phyloP scores from a whole-genome alignment of 2,888 invertebrate genomes.

The Oegoconia quadripuncta region DNA sequence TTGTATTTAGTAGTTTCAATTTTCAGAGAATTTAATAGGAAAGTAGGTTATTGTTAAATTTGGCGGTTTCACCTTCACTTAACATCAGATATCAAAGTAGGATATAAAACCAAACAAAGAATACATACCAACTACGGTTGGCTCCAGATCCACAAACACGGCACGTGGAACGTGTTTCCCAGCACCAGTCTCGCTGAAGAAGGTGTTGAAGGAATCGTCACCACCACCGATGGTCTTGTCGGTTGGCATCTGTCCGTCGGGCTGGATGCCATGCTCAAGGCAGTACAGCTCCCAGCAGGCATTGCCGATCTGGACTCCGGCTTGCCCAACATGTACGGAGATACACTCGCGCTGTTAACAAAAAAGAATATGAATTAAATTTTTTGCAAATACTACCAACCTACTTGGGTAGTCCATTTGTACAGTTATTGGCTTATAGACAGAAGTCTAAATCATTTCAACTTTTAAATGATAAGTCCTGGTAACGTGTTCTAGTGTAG shows the following conservation, averaged over 20 bases:
- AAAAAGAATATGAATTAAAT: slow-evolving; percentile 21
- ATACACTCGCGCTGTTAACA: slow-evolving; percentile 80
- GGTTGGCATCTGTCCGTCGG: slow-evolving; percentile 96
- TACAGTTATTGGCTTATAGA: neutral
- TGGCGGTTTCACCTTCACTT: too few relatives aligned
- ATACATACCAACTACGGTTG: slow-evolving; percentile 88
- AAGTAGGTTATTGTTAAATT: too few relatives aligned
- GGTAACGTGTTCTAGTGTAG: too few relatives aligned
- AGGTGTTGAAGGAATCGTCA: slow-evolving; percentile 97
- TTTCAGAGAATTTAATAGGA: too few relatives aligned
- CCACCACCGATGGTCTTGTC: slow-evolving; percentile 94
- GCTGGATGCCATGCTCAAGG: slow-evolving; percentile 94
- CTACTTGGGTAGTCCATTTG: too few relatives aligned
- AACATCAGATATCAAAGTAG: too few relatives aligned
- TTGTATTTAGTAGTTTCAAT: too few relatives aligned
- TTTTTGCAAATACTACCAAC: neutral
- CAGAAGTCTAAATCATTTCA: neutral
- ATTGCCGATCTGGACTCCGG: slow-evolving; percentile 93
- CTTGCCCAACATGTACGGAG: slow-evolving; percentile 80
- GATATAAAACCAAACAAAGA: too few relatives aligned
- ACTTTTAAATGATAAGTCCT: too few relatives aligned
- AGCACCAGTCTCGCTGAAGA: slow-evolving; percentile 96
- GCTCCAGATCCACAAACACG: slow-evolving; percentile 97
- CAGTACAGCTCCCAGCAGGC: slow-evolving; percentile 95
- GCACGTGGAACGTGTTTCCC: slow-evolving; percentile 97